Evolutionary conservation across 2,797 vertebrate species (phyloP).

Genomic region (Pseudomugil gertrudae): DNA sequence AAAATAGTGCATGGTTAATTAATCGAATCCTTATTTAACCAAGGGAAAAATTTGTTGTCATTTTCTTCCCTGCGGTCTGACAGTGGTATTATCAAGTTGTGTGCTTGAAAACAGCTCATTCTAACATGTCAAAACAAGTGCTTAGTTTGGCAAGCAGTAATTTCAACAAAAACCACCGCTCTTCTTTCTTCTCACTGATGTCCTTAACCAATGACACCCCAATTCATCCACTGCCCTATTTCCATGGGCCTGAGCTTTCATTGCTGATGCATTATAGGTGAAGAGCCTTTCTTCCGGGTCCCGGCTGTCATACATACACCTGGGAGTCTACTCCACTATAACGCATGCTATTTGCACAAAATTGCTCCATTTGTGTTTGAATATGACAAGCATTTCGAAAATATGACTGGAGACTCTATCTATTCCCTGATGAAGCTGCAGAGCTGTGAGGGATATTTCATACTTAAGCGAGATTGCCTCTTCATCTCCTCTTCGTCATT

Average conservation of each 20-base stretch:
- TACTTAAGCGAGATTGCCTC: conserved; percentile 45
- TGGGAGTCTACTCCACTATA: conserved; percentile 66
- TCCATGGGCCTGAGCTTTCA: conserved; percentile 40
- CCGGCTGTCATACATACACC: conserved; percentile 56
- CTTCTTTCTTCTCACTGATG: conserved; percentile 43
- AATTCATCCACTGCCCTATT: conserved; percentile 69
- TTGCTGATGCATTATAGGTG: conserved; percentile 64
- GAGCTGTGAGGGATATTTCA: conserved; percentile 50
- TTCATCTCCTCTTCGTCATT: conserved; percentile 34
- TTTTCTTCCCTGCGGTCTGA: conserved; percentile 40
- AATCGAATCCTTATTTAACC: conserved; percentile 25
- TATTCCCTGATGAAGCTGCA: conserved; percentile 42
- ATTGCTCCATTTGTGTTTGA: conserved; percentile 80
- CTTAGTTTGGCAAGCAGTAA: conserved; percentile 59
- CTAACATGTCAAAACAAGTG: conserved; percentile 53
- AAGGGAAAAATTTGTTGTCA: conserved; percentile 38
- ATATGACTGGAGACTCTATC: conserved; percentile 49
- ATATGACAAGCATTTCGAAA: conserved; percentile 69
- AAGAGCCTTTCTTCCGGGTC: conserved; percentile 63
- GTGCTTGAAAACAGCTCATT: conserved; percentile 58
- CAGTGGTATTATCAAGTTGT: conserved; percentile 65
- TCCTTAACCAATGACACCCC: conserved; percentile 76
- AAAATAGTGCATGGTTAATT: conserved; percentile 27
- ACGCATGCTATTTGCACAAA: conserved; percentile 78
- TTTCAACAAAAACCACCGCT: conserved; percentile 50